Evolutionary conservation across 2,888 invertebrate species (phyloP).

Genomic region (Lithosia quadra): DNA sequence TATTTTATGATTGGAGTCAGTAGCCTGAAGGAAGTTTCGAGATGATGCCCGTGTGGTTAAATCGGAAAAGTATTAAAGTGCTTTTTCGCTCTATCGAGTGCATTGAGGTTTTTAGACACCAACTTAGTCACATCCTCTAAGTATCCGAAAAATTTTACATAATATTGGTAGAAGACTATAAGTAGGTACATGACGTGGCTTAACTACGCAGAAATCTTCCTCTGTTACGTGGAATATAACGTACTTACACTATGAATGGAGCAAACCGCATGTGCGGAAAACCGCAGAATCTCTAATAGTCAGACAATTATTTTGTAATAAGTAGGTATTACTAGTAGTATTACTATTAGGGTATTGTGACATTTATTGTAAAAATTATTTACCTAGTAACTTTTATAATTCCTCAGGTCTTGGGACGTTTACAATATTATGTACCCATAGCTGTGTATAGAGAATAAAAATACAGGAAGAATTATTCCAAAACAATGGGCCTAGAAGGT

Average conservation of each 20-base stretch:
- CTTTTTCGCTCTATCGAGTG: no score
- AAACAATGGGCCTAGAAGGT: neutral
- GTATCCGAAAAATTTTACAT: no score
- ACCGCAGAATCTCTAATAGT: neutral
- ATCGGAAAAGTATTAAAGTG: no score
- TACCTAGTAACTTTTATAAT: no score
- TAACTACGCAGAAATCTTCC: neutral
- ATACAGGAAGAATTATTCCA: constrained; percentile 4
- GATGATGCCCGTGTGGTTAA: no score
- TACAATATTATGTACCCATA: no score
- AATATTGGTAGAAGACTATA: neutral
- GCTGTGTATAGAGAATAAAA: no score
- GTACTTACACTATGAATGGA: neutral
- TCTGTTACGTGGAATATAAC: neutral
- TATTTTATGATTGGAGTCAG: neutral
- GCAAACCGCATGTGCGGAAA: constrained; percentile 1
- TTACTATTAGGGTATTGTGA: neutral
- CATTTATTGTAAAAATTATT: neutral
- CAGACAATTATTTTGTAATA: neutral
- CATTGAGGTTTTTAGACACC: no score
- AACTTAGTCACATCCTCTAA: no score
- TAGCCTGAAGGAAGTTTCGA: neutral
- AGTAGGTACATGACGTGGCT: neutral
- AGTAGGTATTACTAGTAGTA: no score
- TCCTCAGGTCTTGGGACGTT: no score